These are phyloP conservation scores for Eulemur coronatus DNA, from an alignment of 2,797 vertebrate genomes.

Conservation along the genomic window DNA sequence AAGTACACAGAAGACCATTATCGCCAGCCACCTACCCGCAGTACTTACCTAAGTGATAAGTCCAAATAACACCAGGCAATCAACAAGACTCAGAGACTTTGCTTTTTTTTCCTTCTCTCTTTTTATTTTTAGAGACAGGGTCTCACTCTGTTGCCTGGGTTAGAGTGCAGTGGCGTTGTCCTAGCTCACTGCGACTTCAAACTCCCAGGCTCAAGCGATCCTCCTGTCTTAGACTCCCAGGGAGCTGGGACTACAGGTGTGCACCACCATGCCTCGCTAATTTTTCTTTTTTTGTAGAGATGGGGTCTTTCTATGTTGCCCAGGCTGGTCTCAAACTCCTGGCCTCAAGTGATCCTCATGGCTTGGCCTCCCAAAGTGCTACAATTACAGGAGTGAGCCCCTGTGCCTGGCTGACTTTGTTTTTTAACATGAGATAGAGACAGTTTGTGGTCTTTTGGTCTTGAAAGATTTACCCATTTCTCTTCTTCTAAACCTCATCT, in stretches of 20 bases:
- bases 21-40: background rate
- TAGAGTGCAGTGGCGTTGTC: background rate
- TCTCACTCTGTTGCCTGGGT: background rate
- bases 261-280: background rate
- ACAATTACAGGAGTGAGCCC: background rate
- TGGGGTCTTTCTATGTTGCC: background rate
- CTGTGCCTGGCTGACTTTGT: background rate
- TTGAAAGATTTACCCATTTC: background rate
- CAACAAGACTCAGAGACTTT: background rate
- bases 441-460: too few species aligned
- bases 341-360: background rate
- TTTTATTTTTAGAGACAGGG: background rate
- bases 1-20: background rate
- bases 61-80: background rate
- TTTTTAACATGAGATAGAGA: too few species aligned
- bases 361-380: background rate
- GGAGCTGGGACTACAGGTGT: background rate
- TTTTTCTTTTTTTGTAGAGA: background rate
- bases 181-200: background rate
- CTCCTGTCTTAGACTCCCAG: background rate
- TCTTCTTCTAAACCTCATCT: conserved; percentile 3
- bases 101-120: background rate
- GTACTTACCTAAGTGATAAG: background rate
- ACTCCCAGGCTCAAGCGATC: background rate
- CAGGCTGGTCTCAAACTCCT: background rate